Conservation (phyloP, 2,888 invertebrate species). For the Galerucella calmariensis region DNA sequence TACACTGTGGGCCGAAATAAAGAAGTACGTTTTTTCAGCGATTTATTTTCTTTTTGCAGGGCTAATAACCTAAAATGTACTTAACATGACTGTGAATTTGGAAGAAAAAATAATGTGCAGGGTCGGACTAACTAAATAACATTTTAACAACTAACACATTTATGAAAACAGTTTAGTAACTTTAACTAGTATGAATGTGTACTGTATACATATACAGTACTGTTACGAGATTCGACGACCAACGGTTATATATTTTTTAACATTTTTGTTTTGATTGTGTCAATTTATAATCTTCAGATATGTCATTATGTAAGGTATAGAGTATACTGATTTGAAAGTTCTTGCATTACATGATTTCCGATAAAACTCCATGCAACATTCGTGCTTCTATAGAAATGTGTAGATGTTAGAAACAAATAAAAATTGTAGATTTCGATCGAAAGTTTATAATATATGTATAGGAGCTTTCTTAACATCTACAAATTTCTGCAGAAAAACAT, state of each 20-base stretch:
- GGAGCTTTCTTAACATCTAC: constrained; percentile 28
- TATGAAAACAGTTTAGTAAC: too few relatives aligned
- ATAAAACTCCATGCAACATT: constrained; percentile 38
- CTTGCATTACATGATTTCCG: constrained; percentile 33
- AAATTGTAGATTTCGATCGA: constrained; percentile 15
- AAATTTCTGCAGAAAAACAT: constrained; percentile 40
- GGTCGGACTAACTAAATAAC: too few relatives aligned
- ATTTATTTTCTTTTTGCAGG: too few relatives aligned
- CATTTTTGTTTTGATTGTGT: not conserved
- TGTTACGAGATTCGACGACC: not conserved
- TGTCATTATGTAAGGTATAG: not conserved
- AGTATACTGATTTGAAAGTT: constrained; percentile 26
- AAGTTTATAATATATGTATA: constrained; percentile 22
- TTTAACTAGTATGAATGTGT: too few relatives aligned
- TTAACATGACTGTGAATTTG: too few relatives aligned
- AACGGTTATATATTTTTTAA: not conserved
- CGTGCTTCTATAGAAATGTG: constrained; percentile 32
- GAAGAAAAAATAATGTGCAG: too few relatives aligned
- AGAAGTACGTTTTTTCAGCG: too few relatives aligned
- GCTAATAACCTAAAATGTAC: too few relatives aligned
- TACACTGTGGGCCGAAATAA: not conserved
- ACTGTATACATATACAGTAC: not conserved
- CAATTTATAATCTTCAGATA: constrained; percentile 1
- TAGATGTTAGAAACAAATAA: constrained; percentile 27
- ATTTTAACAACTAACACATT: too few relatives aligned